A percentile compares a stretch with the other conserved stretches of the same genome.
These are phyloP conservation scores for Cetoscarus ocellatus DNA, from an alignment of 2,797 vertebrate genomes.

Conservation along the genomic window DNA sequence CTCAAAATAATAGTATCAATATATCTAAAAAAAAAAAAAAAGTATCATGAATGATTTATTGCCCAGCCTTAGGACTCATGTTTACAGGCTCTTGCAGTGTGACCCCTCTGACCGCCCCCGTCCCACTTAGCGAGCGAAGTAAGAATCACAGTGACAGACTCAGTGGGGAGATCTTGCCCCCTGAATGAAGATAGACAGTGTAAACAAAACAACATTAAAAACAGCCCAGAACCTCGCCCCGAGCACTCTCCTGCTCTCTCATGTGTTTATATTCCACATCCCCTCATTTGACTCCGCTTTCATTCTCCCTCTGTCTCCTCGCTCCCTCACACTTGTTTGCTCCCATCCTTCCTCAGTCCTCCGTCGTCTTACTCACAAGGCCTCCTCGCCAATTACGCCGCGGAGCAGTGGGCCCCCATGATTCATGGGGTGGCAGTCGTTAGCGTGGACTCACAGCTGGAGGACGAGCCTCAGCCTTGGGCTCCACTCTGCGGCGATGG, in stretches of 20 bases:
- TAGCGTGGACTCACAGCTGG: constrained; percentile 40
- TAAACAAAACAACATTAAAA: constrained; percentile 64
- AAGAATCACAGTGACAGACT: constrained; percentile 56
- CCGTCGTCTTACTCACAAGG: constrained; percentile 33
- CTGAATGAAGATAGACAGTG: constrained; percentile 55
- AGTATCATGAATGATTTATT: too few species aligned
- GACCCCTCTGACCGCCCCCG: constrained; percentile 35
- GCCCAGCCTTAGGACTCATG: constrained; percentile 24
- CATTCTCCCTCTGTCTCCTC: constrained; percentile 23
- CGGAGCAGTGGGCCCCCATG: constrained; percentile 32
- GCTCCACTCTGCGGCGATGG: constrained; percentile 34
- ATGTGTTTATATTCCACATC: constrained; percentile 50
- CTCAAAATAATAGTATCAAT: too few species aligned
- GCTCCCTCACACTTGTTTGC: constrained; percentile 35
- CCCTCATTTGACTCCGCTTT: constrained; percentile 46
- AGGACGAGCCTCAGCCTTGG: constrained; percentile 35
- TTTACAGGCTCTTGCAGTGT: constrained; percentile 34
- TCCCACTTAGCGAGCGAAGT: constrained; percentile 32
- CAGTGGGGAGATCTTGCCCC: constrained; percentile 24
- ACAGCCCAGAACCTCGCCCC: constrained; percentile 55
- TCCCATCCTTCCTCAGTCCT: constrained; percentile 22
- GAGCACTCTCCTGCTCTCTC: constrained; percentile 47
- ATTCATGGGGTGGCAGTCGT: constrained; percentile 51
- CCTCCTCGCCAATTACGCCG: constrained; percentile 47
- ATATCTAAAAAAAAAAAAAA: too few species aligned